Evolutionary conservation across 30 jellyfish, hydroid and myxozoan species (phyloP), one percentile per base, ranked within the genome.

Genomic region (Catostylus mosaicus): DNA sequence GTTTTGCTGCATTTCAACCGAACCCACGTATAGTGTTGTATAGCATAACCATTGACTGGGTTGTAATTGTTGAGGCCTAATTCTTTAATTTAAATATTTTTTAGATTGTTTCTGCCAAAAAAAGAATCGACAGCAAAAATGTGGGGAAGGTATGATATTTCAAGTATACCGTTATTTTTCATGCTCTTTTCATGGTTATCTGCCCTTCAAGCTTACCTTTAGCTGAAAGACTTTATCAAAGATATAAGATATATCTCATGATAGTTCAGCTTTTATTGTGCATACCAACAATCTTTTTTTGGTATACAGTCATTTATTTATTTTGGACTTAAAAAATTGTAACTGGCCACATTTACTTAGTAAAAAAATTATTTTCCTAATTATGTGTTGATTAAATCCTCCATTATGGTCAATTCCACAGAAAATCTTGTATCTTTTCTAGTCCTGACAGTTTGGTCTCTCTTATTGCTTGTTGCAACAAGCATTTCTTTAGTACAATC

Each of bases 51-150:
- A 14, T 40, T 40, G 7, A 5, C 54, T 40, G 54, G 54, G 54
- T 5, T 40, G 14, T 40, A 5, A 5, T 40, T 40, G 54, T 14
- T 40, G 54, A 7, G n/a, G n/a, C 50, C 83, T 24, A 24, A 22
- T 26, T 14, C 73, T 47, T 24, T 29, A 22, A 14, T 1, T 8
- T 30, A 43, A 45, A 22, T 34, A 9, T 32, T 75, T 80, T 65
- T 26, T 64, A 93, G 99, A 47, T 30, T 94, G 99, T 78, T 82
- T 26, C 64, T 94, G 99, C 84, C 97, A 96, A 24, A 88, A 88
- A 43, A 83, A 84, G 43, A 77, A 73, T 29, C 78, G 92, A 29
- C 69, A 51, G 22, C 88, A 62, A 36, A 48, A 73, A 7, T 94
- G 99, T 63, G 97, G 92, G 12, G 73, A 90, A 67, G 99, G 99